These are phyloP conservation scores for Symphodus melops DNA, from an alignment of 2,113 vertebrate genomes.

Conservation along the genomic window DNA sequence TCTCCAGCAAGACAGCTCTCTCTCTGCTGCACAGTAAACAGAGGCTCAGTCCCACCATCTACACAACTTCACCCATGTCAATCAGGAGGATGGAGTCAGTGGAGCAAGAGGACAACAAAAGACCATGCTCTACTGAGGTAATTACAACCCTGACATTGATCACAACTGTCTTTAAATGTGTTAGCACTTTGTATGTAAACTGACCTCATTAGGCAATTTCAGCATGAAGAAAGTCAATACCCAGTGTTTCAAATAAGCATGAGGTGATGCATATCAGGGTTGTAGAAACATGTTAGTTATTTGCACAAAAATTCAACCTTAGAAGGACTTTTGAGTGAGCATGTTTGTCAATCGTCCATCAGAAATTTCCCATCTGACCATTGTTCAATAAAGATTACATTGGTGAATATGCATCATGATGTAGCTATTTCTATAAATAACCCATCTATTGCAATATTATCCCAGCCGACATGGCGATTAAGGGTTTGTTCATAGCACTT, in stretches of 20 bases:
- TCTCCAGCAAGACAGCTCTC: conserved; percentile 93
- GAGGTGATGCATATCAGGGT: not conserved
- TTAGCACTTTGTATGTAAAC: not conserved
- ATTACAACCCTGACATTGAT: conserved; percentile 54
- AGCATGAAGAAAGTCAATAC: not conserved
- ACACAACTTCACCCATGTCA: conserved; percentile 89
- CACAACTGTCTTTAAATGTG: not conserved
- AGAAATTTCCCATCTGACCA: no score
- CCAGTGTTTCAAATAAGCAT: not conserved
- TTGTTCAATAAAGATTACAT: no score
- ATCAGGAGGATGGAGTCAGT: conserved; percentile 74
- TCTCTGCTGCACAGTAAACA: conserved; percentile 95
- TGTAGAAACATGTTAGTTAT: not conserved
- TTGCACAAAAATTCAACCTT: not conserved
- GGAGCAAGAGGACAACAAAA: conserved; percentile 86
- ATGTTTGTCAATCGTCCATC: no score
- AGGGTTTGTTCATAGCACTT: not conserved
- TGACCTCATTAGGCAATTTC: not conserved
- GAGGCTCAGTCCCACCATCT: conserved; percentile 91
- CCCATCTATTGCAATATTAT: no score
- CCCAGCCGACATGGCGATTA: no score
- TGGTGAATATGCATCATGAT: no score
- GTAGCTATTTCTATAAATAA: no score
- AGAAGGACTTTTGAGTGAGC: not conserved
- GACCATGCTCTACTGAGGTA: conserved; percentile 91